These are phyloP conservation scores for Sympetrum striolatum DNA, from an alignment of 2,888 invertebrate genomes.

Conservation along the genomic window DNA sequence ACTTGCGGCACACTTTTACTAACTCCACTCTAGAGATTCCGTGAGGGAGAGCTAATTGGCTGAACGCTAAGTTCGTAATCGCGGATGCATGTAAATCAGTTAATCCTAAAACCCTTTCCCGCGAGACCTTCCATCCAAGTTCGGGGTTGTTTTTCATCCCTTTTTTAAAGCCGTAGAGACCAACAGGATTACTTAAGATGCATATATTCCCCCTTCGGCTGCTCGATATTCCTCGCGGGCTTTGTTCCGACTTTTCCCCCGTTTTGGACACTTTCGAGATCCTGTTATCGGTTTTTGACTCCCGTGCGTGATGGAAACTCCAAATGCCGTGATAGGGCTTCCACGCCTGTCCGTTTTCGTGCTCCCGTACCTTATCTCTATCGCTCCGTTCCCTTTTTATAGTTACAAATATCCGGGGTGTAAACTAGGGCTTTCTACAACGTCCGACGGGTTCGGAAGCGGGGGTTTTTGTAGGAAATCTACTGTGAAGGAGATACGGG, in stretches of 20 bases:
- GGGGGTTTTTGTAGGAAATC: too few species aligned
- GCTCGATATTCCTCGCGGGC: neutral
- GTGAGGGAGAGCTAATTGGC: too few species aligned
- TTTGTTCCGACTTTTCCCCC: neutral
- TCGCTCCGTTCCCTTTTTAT: neutral
- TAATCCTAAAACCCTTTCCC: too few species aligned
- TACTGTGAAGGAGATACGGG: too few species aligned
- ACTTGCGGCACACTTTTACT: too few species aligned
- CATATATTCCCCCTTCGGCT: neutral
- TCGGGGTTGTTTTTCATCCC: neutral
- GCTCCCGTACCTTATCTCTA: neutral
- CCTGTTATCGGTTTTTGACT: neutral
- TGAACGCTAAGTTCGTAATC: too few species aligned
- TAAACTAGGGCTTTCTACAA: too few species aligned
- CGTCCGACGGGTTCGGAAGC: too few species aligned
- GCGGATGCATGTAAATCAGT: too few species aligned
- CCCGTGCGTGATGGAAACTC: neutral
- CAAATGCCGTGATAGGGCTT: neutral
- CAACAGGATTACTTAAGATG: neutral
- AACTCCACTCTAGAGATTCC: too few species aligned
- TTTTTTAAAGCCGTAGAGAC: neutral
- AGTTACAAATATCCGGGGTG: neutral
- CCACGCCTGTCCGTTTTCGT: neutral
- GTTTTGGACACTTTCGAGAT: neutral
- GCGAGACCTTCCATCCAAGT: too few species aligned